These are phyloP conservation scores for Tribolium freemani DNA, from an alignment of 2,888 invertebrate genomes.

Conservation along the genomic window DNA sequence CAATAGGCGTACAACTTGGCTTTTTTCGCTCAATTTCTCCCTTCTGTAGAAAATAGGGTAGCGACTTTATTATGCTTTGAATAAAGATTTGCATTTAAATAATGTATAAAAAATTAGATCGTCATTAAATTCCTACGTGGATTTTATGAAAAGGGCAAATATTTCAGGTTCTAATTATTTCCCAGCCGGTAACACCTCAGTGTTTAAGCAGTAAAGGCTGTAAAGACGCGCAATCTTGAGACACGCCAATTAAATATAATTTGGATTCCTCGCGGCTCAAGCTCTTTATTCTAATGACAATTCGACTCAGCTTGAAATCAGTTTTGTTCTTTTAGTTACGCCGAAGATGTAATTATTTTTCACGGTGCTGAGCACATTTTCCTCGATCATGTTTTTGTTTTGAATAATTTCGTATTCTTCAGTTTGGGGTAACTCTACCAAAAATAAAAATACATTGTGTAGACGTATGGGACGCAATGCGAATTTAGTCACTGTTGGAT, in stretches of 20 bases:
- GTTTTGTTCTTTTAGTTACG: neutral
- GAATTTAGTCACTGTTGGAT: slow-evolving; percentile 29
- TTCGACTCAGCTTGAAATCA: neutral
- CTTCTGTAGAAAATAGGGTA: neutral
- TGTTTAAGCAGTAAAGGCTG: neutral
- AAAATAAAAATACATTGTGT: neutral
- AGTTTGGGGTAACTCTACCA: neutral
- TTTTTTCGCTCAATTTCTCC: neutral
- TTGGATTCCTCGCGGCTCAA: neutral
- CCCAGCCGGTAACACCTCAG: neutral
- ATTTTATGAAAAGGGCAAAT: neutral
- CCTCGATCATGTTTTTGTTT: neutral
- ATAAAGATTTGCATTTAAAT: neutral
- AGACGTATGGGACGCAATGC: slow-evolving; percentile 15
- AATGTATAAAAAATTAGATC: neutral
- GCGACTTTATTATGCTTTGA: neutral
- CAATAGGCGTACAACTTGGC: neutral
- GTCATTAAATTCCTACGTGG: neutral
- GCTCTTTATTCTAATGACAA: neutral
- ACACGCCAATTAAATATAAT: neutral
- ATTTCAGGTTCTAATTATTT: neutral
- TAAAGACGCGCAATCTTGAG: neutral
- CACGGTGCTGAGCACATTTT: neutral
- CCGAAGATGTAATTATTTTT: neutral
- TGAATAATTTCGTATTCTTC: neutral